Evolutionary conservation across 2,113 vertebrate species (phyloP).

Genomic region (Hystrix brachyura): DNA sequence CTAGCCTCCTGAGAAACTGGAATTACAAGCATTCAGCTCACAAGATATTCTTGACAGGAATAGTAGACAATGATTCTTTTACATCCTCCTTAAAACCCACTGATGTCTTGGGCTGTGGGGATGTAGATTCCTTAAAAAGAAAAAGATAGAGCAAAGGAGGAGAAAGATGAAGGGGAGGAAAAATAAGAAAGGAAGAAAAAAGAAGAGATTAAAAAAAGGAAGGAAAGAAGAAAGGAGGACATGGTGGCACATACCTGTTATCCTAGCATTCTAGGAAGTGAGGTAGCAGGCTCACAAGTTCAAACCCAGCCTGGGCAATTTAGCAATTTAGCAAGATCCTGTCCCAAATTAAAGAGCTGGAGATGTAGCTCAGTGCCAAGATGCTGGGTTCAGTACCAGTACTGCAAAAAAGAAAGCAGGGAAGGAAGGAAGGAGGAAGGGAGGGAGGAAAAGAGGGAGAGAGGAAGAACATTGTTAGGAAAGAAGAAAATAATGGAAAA

Average conservation of each 20-base stretch:
- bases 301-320: not conserved
- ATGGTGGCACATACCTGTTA: not conserved
- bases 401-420: not conserved
- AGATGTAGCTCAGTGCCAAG: not conserved
- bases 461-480: not conserved
- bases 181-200: not conserved
- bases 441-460: not conserved
- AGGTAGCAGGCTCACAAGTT: not conserved
- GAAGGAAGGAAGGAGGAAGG: not conserved
- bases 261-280: not conserved
- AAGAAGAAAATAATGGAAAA: slow-evolving; percentile 22
- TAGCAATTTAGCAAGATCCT: not conserved
- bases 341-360: not conserved
- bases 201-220: not conserved
- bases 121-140: not conserved
- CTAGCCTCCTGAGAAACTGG: not conserved
- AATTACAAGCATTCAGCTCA: not conserved
- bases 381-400: not conserved
- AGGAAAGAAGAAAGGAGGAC: not conserved
- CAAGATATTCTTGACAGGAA: not conserved
- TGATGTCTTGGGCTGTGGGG: not conserved
- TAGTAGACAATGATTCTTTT: not conserved
- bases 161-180: no score
- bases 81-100: not conserved
- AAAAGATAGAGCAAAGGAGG: not conserved